These are phyloP conservation scores for Phortica okadai DNA, from an alignment of 2,888 invertebrate species.

Conservation along the genomic window DNA sequence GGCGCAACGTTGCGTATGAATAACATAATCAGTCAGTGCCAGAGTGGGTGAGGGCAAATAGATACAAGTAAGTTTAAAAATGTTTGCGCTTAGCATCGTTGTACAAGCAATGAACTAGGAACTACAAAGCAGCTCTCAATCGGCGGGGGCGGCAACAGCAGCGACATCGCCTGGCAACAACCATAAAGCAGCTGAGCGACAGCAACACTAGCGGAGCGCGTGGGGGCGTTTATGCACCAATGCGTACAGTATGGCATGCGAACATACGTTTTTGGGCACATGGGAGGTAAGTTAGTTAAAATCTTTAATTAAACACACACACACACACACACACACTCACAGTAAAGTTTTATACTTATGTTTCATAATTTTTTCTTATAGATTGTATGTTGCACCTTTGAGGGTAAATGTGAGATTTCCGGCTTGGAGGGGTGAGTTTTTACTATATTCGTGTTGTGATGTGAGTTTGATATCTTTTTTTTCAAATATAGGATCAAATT, in stretches of 20 bases:
- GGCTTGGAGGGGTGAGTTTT: conserved; percentile 71
- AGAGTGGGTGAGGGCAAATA: no score
- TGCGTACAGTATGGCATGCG: conserved; percentile 63
- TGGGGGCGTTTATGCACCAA: background rate
- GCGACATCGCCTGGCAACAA: background rate
- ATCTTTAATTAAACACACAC: background rate
- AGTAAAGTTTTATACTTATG: conserved; percentile 5
- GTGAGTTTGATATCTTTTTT: background rate
- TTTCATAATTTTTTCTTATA: conserved; percentile 41
- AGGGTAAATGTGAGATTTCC: conserved; percentile 70
- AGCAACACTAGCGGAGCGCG: conserved; percentile 10
- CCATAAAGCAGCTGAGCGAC: conserved; percentile 21
- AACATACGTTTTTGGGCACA: conserved; percentile 78
- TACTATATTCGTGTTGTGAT: background rate
- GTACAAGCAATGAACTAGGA: conserved; percentile 3
- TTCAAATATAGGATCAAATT: conserved; percentile 68
- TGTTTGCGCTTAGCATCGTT: background rate
- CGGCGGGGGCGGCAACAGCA: conserved; percentile 46
- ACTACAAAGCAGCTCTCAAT: background rate
- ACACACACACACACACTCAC: background rate
- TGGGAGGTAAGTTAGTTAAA: conserved; percentile 77
- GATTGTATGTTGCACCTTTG: conserved; percentile 72
- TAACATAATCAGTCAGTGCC: background rate
- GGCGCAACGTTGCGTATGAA: background rate
- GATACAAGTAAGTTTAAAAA: no score